These are phyloP conservation scores for Ceratothoa steindachneri DNA, from an alignment of 2,888 invertebrate genomes.

Conservation along the genomic window DNA sequence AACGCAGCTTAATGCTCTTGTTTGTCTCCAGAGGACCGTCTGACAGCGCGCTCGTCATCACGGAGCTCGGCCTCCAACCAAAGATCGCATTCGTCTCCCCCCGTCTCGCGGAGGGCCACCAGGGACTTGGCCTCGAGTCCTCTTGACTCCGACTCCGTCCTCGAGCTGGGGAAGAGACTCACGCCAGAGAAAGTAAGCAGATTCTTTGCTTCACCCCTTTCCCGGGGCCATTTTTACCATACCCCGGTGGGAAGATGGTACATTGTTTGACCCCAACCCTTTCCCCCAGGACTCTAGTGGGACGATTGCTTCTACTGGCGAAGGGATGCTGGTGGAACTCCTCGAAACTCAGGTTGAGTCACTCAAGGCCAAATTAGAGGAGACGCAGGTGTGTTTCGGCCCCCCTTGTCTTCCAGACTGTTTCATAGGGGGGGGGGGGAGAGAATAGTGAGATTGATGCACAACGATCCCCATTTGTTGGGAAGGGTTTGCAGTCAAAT, in stretches of 20 bases:
- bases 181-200: neutral
- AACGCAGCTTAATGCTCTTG: neutral
- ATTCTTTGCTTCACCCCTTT: neutral
- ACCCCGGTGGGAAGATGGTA: too few species aligned
- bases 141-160: neutral
- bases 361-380: constrained; percentile 68
- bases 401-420: too few species aligned
- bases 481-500: too few species aligned
- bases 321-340: constrained; percentile 47
- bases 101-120: constrained; percentile 20
- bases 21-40: too few species aligned
- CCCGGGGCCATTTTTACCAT: too few species aligned
- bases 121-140: constrained; percentile 1
- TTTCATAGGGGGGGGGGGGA: too few species aligned
- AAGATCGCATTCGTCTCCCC: constrained; percentile 22
- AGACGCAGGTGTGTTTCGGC: constrained; percentile 62
- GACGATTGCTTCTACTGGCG: constrained; percentile 33
- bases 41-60: neutral
- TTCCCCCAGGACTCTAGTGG: constrained; percentile 29
- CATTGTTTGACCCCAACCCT: too few species aligned
- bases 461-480: too few species aligned
- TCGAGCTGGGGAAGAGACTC: neutral
- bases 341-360: constrained; percentile 62
- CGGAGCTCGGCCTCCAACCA: constrained; percentile 7
- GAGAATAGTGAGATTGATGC: too few species aligned